phyloP scores from a whole-genome alignment of 1,140 invertebrate genomes.

The Psix sp. region DNA sequence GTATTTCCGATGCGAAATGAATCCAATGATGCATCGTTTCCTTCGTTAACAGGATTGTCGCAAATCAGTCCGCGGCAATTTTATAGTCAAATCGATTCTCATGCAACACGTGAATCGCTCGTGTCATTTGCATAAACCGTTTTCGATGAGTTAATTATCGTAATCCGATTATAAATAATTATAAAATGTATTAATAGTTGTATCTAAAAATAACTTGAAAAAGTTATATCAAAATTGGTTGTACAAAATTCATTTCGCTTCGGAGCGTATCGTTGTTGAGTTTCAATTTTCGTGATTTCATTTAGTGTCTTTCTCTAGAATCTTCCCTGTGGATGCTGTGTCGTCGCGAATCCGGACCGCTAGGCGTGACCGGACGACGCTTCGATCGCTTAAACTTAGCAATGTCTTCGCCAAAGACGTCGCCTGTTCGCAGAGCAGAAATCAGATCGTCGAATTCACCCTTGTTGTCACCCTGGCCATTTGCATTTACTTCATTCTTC shows the following conservation, averaged over 20 bases:
- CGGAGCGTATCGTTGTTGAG: constrained; percentile 31
- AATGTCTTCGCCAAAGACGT: constrained; percentile 98
- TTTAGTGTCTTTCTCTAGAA: constrained; percentile 81
- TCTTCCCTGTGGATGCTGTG: constrained; percentile 82
- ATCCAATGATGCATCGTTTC: constrained; percentile 52
- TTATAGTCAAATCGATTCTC: constrained; percentile 7
- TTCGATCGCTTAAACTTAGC: constrained; percentile 92
- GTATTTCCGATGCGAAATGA: constrained; percentile 53
- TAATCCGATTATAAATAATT: neutral
- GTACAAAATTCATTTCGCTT: constrained; percentile 39
- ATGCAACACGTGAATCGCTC: no score
- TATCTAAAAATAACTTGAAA: neutral
- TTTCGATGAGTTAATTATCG: no score
- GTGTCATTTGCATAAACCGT: no score
- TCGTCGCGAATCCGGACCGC: constrained; percentile 79
- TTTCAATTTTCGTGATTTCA: constrained; percentile 6
- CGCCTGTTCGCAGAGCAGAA: constrained; percentile 95
- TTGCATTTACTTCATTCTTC: constrained; percentile 76
- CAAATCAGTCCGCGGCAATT: constrained; percentile 22
- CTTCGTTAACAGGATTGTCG: constrained; percentile 26
- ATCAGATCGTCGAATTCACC: constrained; percentile 98
- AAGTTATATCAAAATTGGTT: constrained; percentile 6
- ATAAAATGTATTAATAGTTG: no score
- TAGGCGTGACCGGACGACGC: constrained; percentile 80
- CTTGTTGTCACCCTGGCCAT: constrained; percentile 81